phyloP scores from a whole-genome alignment of 2,888 invertebrate genomes.

The Tipula confusa region DNA sequence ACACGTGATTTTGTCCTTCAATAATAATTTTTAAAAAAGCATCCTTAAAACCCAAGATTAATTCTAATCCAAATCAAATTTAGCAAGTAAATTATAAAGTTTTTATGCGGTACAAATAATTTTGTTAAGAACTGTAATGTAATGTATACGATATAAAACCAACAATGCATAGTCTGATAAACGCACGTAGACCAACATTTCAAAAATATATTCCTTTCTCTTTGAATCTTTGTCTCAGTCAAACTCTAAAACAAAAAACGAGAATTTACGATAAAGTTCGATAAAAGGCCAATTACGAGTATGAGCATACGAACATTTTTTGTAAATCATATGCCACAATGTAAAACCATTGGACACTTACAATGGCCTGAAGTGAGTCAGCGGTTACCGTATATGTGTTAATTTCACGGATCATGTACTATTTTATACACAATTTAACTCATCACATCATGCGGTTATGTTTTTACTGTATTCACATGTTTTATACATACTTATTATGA shows the following conservation, averaged over 20 bases:
- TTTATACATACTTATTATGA: not conserved
- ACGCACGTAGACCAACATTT: not conserved
- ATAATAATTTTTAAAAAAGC: too few species aligned
- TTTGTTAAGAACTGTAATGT: too few species aligned
- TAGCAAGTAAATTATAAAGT: too few species aligned
- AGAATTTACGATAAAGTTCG: not conserved
- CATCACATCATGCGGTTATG: not conserved
- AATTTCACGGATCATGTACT: not conserved
- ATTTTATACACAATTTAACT: not conserved
- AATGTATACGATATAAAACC: not conserved
- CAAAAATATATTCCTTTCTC: not conserved
- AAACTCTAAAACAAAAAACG: not conserved
- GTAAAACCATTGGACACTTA: not conserved
- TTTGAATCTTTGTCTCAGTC: not conserved
- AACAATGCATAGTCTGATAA: not conserved
- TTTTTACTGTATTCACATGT: not conserved
- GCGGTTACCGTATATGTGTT: not conserved
- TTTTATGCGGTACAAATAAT: too few species aligned
- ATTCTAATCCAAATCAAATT: too few species aligned
- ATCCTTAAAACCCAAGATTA: too few species aligned
- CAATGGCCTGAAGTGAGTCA: too few species aligned
- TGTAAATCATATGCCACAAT: not conserved
- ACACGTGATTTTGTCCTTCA: too few species aligned
- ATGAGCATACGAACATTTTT: too few species aligned
- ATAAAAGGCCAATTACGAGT: too few species aligned